phyloP scores from a whole-genome alignment of 35 echinoderm and acorn worm species.

The Acanthaster planci region DNA sequence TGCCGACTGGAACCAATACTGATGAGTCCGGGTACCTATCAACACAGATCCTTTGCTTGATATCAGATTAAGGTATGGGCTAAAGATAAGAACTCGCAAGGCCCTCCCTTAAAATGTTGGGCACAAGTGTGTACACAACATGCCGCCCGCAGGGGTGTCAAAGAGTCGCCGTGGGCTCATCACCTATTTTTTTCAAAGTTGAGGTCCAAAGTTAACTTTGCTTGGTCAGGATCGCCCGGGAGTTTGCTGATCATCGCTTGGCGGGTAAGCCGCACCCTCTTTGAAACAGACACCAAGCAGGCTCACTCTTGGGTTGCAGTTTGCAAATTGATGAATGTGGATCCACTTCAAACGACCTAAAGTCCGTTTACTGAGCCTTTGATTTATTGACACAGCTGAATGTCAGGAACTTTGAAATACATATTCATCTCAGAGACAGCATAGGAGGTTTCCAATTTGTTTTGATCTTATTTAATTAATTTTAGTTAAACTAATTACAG shows the following conservation, averaged over 20 bases:
- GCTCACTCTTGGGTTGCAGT: neutral
- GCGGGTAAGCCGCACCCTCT: neutral
- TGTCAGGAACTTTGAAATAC: too few species aligned
- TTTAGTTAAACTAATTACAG: too few species aligned
- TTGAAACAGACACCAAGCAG: neutral
- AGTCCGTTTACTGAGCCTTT: neutral
- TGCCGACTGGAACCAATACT: neutral
- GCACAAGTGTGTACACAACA: neutral
- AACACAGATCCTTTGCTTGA: neutral
- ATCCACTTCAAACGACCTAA: neutral
- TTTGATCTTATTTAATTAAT: too few species aligned
- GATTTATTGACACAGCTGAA: neutral
- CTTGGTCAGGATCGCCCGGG: too few species aligned
- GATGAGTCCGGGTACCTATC: neutral
- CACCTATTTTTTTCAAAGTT: too few species aligned
- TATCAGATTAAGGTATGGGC: slow-evolving; percentile 10
- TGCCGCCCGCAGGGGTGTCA: neutral
- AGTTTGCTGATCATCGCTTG: neutral
- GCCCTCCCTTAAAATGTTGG: slow-evolving; percentile 6
- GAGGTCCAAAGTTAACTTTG: slow-evolving; percentile 16
- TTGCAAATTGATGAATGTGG: neutral
- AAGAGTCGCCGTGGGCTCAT: neutral
- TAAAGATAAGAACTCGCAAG: neutral
- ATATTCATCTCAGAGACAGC: too few species aligned
- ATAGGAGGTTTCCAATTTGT: too few species aligned